Evolutionary conservation across 2,113 vertebrate genomes (phyloP).

Genomic region (Rhynchopsitta pachyrhyncha): DNA sequence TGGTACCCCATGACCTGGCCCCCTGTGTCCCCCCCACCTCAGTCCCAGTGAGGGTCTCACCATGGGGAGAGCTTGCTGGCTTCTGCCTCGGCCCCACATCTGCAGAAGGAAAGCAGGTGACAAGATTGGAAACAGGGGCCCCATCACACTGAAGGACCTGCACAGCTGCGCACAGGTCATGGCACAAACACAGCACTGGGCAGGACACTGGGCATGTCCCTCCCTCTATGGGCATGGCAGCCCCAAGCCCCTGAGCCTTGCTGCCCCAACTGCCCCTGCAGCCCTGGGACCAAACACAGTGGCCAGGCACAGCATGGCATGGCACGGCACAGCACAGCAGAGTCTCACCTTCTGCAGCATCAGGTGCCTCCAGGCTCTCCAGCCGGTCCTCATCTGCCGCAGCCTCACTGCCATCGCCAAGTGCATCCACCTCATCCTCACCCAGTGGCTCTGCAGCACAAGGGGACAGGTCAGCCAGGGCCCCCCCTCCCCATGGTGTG

Average conservation of each 20-base stretch:
- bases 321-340: rapidly evolving
- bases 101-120: neutral
- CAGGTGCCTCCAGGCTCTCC: conserved; percentile 30
- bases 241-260: neutral
- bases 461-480: neutral
- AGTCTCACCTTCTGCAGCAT: neutral
- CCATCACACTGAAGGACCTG: rapidly evolving
- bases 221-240: too few relatives aligned
- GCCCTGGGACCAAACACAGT: neutral
- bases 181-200: rapidly evolving
- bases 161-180: rapidly evolving
- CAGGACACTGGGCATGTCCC: rapidly evolving
- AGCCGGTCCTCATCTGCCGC: conserved; percentile 28
- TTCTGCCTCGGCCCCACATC: conserved; percentile 50
- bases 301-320: neutral
- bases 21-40: rapidly evolving
- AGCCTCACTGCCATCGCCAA: neutral
- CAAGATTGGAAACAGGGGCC: neutral
- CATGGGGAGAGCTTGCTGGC: neutral
- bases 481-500: rapidly evolving
- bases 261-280: rapidly evolving
- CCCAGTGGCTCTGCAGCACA: conserved; percentile 1
- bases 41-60: neutral
- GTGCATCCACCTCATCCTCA: conserved; percentile 27
- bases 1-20: rapidly evolving